Evolutionary conservation across 2,797 vertebrate species (phyloP).

Genomic region (Margarornis squamiger): DNA sequence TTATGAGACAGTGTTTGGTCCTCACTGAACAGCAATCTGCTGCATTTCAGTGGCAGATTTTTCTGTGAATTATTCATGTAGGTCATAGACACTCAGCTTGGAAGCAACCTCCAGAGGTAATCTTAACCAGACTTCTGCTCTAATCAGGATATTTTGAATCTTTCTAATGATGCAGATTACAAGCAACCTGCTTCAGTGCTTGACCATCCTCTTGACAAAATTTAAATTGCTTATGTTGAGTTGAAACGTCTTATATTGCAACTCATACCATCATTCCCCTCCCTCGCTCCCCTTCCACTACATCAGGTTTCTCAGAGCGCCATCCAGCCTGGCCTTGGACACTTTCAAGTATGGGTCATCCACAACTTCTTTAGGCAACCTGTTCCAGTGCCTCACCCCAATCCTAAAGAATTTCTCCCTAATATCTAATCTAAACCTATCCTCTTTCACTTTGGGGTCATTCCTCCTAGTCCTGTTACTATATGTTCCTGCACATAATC

Average conservation of each 20-base stretch:
- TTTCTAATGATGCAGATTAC: background rate
- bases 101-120: background rate
- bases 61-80: background rate
- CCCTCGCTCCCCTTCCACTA: fast-evolving
- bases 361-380: background rate
- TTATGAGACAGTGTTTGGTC: background rate
- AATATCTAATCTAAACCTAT: background rate
- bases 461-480: background rate
- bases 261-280: background rate
- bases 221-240: background rate
- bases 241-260: background rate
- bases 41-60: background rate
- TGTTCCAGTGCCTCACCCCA: background rate
- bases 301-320: background rate
- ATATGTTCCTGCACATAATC: background rate
- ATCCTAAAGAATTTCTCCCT: background rate
- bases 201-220: background rate
- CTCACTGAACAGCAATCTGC: background rate
- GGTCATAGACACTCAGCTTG: background rate
- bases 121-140: background rate
- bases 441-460: background rate
- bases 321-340: background rate
- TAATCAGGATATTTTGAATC: background rate
- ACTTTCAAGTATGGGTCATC: background rate
- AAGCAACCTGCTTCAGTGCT: background rate